Base-by-base conservation (phyloP, 2,113 vertebrate genomes). In the Craseonycteris thonglongyai region DNA sequence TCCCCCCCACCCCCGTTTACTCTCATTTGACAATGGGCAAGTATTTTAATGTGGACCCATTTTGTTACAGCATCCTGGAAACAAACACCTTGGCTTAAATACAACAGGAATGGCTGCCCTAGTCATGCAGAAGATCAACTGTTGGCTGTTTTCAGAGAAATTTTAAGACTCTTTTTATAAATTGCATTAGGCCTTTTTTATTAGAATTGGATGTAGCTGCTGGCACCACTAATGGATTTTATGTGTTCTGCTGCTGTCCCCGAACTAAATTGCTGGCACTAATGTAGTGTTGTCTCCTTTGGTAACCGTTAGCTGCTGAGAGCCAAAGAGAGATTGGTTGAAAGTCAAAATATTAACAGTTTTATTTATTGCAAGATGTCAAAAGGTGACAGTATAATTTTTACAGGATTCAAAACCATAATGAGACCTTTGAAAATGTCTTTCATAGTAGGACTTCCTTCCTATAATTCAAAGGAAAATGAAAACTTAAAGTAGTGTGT, bases 271-370 rank as follows among this genome's bases (percentile, higher is more conserved):
- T 92, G 96, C 97, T 96, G 96, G 97, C 95, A 97, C 97, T 97
- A 97, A 97, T 97, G 93, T 96, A 79, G 84, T 92, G 83, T 92
- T 93, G 94, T 96, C 97, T 97, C 90, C 97, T 97, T 97, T 94
- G 82, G 59, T 96, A 97, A 95, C 72, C 80, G 63, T 94, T 96
- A 96, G 86, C 96, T 96, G 78, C 96, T 96, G 96, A 97, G 96
- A 97, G 95, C 83, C 93, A 95, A 96, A 95, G 97, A 78, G 85
- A 96, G 96, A 96, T 98, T 96, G 84, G 94, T 98, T 91, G n/a
- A 68, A 88, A 97, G 92, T 97, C 92, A 97, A 98, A 98, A 98
- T 98, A 97, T 96, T 98, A 98, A 95, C 93, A 87, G 79, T 97
- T 97, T 95, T 98, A 94, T 96, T 93, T 97, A 92, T 95, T 96